A percentile compares a stretch with the other conserved stretches of the same genome.
phyloP scores from a whole-genome alignment of 2,797 vertebrate species.

The Bufotes viridis region DNA sequence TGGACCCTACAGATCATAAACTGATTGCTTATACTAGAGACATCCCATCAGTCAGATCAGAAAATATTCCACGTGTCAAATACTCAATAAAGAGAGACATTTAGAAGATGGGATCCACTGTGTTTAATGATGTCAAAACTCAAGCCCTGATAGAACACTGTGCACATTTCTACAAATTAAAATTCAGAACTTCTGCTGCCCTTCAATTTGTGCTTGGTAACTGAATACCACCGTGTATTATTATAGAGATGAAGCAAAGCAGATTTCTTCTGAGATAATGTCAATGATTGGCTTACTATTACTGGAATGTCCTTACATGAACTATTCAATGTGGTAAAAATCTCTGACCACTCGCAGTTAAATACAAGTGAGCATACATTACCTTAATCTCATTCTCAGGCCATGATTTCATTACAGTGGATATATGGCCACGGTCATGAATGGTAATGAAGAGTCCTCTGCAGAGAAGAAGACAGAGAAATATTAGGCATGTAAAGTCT shows the following conservation, averaged over 20 bases:
- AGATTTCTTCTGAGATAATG: neutral
- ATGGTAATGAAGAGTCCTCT: constrained; percentile 96
- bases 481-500: neutral
- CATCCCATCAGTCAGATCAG: neutral
- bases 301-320: constrained; percentile 17
- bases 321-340: constrained; percentile 7
- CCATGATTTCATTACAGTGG: constrained; percentile 91
- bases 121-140: neutral
- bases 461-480: constrained; percentile 57
- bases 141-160: neutral
- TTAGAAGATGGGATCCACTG: neutral
- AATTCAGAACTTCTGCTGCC: neutral
- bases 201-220: neutral
- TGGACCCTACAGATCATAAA: neutral
- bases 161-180: neutral
- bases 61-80: neutral
- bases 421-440: constrained; percentile 89
- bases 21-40: neutral
- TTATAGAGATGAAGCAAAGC: neutral
- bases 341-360: neutral
- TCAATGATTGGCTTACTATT: neutral
- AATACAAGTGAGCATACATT: constrained; percentile 63
- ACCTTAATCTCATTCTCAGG: constrained; percentile 89
- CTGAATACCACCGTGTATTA: neutral
- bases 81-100: neutral